phyloP scores from a whole-genome alignment of 2,113 vertebrate genomes.

The Sciurus niger region DNA sequence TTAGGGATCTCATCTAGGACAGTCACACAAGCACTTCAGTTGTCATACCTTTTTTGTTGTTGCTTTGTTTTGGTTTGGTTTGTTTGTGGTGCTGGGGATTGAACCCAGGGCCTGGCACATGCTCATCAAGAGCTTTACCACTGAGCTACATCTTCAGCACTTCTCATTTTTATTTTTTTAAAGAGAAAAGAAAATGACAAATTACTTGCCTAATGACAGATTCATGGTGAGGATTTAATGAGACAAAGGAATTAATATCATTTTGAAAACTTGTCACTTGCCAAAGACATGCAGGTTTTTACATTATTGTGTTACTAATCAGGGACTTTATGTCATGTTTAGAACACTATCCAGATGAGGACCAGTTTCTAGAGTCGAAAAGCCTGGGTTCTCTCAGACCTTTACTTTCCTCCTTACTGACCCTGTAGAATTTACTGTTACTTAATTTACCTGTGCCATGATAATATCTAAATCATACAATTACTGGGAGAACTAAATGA shows the following conservation, averaged over 20 bases:
- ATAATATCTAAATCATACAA: background rate
- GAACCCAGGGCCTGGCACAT: no score
- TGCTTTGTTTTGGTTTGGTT: background rate
- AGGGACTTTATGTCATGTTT: background rate
- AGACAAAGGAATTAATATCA: background rate
- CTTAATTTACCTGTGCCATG: background rate
- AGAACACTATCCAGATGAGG: background rate
- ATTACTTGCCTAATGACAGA: background rate
- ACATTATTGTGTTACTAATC: background rate
- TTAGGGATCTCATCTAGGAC: background rate
- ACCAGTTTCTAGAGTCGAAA: background rate
- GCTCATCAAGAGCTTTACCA: no score
- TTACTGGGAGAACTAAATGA: background rate
- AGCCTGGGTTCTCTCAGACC: background rate
- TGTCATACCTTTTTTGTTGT: background rate
- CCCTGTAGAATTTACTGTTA: background rate
- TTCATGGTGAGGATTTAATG: background rate
- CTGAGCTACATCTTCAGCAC: no score
- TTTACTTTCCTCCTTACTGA: background rate
- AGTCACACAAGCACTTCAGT: background rate
- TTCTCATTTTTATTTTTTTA: background rate
- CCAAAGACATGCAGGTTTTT: constrained; percentile 11
- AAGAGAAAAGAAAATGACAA: background rate
- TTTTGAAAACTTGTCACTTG: constrained; percentile 32
- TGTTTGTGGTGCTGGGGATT: no score